Conservation (phyloP, 2,888 invertebrate species). For the Entomobrya proxima region DNA sequence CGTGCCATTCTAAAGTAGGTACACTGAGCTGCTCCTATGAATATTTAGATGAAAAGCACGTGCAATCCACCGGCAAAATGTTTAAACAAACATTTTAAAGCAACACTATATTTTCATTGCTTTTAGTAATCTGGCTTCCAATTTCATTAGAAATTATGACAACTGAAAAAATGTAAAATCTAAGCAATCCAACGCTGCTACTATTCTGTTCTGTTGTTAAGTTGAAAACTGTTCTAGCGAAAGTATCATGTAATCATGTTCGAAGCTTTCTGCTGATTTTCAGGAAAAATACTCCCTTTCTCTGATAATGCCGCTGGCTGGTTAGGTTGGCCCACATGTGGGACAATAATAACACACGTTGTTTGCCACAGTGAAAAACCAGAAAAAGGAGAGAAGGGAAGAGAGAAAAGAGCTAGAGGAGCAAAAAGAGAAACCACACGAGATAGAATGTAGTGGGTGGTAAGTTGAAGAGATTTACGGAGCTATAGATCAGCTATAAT, state of each 20-base stretch:
- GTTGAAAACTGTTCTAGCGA: not conserved
- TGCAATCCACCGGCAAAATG: not conserved
- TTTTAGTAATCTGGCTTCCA: not conserved
- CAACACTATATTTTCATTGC: not conserved
- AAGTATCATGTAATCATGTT: constrained; percentile 44
- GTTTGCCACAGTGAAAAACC: constrained; percentile 62
- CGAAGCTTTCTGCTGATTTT: constrained; percentile 48
- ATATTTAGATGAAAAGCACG: not conserved
- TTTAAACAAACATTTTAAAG: not conserved
- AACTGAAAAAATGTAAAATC: not conserved
- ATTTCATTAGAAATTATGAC: not conserved
- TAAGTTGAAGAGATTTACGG: constrained; percentile 75
- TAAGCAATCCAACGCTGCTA: not conserved
- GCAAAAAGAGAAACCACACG: constrained; percentile 61
- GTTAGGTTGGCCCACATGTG: constrained; percentile 68
- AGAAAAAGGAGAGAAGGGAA: not conserved
- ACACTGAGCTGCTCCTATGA: not conserved
- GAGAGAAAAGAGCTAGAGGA: constrained; percentile 49
- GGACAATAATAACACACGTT: constrained; percentile 69
- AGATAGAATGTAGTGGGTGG: constrained; percentile 75
- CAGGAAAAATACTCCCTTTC: not conserved
- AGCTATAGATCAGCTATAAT: constrained; percentile 76
- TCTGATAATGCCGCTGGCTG: constrained; percentile 55
- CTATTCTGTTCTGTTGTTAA: not conserved
- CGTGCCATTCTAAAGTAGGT: not conserved